A percentile compares a stretch with the other conserved stretches of the same genome.
Evolutionary conservation across 1,140 invertebrate genomes (phyloP).

Genomic region (Pogonognathellus flavescens): DNA sequence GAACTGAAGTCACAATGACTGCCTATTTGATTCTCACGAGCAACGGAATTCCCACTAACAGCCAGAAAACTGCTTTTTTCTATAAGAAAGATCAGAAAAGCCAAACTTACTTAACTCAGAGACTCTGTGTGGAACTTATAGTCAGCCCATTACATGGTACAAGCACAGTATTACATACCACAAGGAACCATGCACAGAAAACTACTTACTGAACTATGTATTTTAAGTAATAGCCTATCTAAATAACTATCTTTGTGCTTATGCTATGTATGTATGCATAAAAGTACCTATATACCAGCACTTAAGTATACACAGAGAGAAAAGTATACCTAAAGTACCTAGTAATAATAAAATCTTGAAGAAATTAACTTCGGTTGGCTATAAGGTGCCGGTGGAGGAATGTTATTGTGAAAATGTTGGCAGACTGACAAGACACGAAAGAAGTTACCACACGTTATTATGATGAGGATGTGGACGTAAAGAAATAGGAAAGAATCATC

Average conservation of each 20-base stretch:
- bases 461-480: background rate
- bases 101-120: background rate
- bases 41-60: slow-evolving; percentile 39
- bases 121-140: background rate
- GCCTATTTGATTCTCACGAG: slow-evolving; percentile 3
- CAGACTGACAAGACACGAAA: slow-evolving; percentile 31
- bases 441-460: too few relatives aligned
- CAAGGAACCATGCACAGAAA: background rate
- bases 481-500: background rate
- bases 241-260: too few relatives aligned
- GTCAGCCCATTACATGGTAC: background rate
- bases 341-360: slow-evolving; percentile 1
- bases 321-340: too few relatives aligned
- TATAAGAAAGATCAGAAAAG: too few relatives aligned
- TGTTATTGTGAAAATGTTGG: slow-evolving; percentile 19
- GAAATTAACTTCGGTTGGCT: slow-evolving; percentile 18
- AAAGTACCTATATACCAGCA: background rate
- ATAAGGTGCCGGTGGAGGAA: background rate
- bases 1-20: slow-evolving; percentile 31
- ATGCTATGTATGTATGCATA: background rate
- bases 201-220: too few relatives aligned
- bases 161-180: background rate
- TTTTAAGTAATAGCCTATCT: too few relatives aligned
- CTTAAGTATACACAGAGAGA: too few relatives aligned
- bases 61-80: slow-evolving; percentile 13